phyloP scores from a whole-genome alignment of 2,113 vertebrate genomes.

The Maccullochella peelii region DNA sequence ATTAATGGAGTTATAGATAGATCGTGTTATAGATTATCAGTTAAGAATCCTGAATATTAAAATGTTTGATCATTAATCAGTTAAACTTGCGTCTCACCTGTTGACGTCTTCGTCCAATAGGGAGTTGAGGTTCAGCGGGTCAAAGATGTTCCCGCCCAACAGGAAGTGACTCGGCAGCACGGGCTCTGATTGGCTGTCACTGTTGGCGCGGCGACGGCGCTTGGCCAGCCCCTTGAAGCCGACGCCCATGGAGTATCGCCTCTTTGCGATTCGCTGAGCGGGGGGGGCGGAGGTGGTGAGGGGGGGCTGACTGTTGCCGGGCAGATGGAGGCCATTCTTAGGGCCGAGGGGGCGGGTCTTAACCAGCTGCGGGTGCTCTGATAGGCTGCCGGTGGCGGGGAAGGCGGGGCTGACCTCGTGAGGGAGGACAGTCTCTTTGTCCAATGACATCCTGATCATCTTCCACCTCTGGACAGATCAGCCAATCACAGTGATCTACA shows the following conservation, averaged over 20 bases:
- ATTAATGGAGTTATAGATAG: no score
- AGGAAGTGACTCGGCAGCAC: constrained; percentile 90
- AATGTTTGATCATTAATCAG: no score
- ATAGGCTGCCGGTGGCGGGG: constrained; percentile 33
- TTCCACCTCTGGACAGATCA: constrained; percentile 4
- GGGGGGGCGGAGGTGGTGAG: constrained; percentile 9
- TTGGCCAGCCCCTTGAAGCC: constrained; percentile 89
- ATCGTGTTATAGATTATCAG: no score
- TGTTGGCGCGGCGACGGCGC: constrained; percentile 86
- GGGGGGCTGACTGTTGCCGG: constrained; percentile 35
- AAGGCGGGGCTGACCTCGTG: constrained; percentile 44
- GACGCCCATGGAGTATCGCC: constrained; percentile 87
- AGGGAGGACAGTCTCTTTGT: constrained; percentile 70
- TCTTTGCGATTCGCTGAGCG: constrained; percentile 79
- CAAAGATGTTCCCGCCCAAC: constrained; percentile 94
- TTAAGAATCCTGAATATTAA: no score
- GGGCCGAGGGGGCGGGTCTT: constrained; percentile 63
- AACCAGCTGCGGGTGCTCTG: constrained; percentile 52
- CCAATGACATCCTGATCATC: constrained; percentile 80
- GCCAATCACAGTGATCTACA: constrained; percentile 58
- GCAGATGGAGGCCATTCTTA: constrained; percentile 85
- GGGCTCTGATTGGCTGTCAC: constrained; percentile 87
- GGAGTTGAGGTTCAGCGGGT: constrained; percentile 94
- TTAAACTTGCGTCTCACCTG: constrained; percentile 60
- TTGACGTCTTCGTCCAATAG: constrained; percentile 92